phyloP scores from a whole-genome alignment of 2,113 vertebrate genomes.

The Myanophis thanlyinensis region DNA sequence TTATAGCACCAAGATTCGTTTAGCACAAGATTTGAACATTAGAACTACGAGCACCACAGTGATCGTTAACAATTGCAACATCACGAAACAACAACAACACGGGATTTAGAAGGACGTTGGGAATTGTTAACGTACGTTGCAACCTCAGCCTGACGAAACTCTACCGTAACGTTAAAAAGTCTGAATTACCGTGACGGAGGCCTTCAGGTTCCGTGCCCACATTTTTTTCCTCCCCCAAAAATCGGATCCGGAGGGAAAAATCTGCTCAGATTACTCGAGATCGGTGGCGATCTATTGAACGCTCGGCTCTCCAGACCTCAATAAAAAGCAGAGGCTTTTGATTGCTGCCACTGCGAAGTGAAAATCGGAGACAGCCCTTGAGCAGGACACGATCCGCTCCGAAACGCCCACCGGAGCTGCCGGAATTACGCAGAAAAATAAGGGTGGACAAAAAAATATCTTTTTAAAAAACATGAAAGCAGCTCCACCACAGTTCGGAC shows the following conservation, averaged over 20 bases:
- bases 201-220: neutral
- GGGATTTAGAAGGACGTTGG: neutral
- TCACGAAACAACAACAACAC: neutral
- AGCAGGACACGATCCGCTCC: neutral
- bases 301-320: accelerated
- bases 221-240: neutral
- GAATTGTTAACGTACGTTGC: neutral
- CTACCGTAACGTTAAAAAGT: neutral
- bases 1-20: neutral
- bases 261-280: neutral
- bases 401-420: neutral
- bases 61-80: neutral
- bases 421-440: no score
- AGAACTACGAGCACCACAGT: neutral
- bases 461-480: neutral
- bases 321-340: accelerated
- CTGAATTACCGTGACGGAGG: neutral
- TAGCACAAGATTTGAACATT: neutral
- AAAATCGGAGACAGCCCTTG: neutral
- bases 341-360: neutral
- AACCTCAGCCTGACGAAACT: neutral
- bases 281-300: neutral
- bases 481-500: accelerated
- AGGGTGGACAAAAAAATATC: accelerated
- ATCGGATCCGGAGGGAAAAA: neutral